These are phyloP conservation scores for Pentalonia nigronervosa DNA, from an alignment of 1,140 invertebrate species.

Conservation along the genomic window DNA sequence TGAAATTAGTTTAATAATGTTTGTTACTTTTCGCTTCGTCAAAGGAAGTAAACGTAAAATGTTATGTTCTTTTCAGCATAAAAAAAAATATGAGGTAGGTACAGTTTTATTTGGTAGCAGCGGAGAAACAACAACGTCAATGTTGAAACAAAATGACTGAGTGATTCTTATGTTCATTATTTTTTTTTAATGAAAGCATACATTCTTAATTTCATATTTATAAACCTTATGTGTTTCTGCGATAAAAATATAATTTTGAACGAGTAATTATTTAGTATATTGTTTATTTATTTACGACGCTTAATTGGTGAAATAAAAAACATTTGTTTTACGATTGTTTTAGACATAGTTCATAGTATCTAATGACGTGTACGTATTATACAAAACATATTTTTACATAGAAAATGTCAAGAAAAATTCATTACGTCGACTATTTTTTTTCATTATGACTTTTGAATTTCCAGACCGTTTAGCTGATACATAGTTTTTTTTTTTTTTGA, in stretches of 20 bases:
- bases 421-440: not conserved
- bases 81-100: not conserved
- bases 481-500: not conserved
- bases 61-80: not conserved
- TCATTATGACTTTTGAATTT: not conserved
- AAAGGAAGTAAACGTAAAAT: not conserved
- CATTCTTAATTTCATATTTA: not conserved
- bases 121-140: not conserved
- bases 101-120: not conserved
- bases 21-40: not conserved
- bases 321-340: not conserved
- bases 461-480: not conserved
- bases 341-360: not conserved
- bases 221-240: not conserved
- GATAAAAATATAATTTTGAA: not conserved
- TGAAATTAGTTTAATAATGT: not conserved
- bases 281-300: not conserved
- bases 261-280: not conserved
- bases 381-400: not conserved
- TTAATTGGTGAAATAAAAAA: too few species aligned
- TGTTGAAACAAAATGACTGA: not conserved
- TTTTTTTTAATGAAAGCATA: not conserved
- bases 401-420: not conserved
- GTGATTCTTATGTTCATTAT: not conserved
- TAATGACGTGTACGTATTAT: not conserved